phyloP scores from a whole-genome alignment of 2,113 vertebrate genomes.

The Coracopsis vasa region DNA sequence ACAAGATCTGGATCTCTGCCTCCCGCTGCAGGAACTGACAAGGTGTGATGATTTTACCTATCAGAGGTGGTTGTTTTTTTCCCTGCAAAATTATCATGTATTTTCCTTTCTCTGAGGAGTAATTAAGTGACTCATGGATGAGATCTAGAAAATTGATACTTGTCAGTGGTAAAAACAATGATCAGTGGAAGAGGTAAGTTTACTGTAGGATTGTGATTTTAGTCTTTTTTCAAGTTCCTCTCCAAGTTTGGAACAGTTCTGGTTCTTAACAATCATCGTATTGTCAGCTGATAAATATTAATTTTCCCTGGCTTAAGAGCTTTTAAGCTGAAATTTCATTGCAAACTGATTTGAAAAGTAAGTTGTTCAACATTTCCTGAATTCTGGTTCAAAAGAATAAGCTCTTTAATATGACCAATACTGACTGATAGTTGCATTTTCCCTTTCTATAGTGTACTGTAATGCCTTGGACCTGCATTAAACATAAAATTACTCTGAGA shows the following conservation, averaged over 20 bases:
- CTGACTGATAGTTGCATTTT: not conserved
- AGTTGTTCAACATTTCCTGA: not conserved
- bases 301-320: slow-evolving; percentile 19
- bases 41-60: not conserved
- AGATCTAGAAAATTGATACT: slow-evolving; percentile 60
- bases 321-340: not conserved
- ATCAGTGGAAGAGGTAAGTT: slow-evolving; percentile 17
- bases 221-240: not conserved
- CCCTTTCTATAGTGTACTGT: not conserved
- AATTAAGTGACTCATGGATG: slow-evolving; percentile 60
- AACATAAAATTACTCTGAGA: not conserved
- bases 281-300: slow-evolving; percentile 32
- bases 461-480: not conserved
- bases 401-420: not conserved
- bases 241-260: slow-evolving; percentile 4
- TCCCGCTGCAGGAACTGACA: not conserved
- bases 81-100: slow-evolving; percentile 4
- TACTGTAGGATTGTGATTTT: not conserved
- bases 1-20: not conserved
- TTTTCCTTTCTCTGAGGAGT: slow-evolving; percentile 46
- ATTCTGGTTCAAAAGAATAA: not conserved
- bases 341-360: not conserved
- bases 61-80: slow-evolving; percentile 17
- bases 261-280: slow-evolving; percentile 1
- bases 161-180: slow-evolving; percentile 58